Conservation (phyloP, 2,797 vertebrate genomes). For the Myotis myotis region DNA sequence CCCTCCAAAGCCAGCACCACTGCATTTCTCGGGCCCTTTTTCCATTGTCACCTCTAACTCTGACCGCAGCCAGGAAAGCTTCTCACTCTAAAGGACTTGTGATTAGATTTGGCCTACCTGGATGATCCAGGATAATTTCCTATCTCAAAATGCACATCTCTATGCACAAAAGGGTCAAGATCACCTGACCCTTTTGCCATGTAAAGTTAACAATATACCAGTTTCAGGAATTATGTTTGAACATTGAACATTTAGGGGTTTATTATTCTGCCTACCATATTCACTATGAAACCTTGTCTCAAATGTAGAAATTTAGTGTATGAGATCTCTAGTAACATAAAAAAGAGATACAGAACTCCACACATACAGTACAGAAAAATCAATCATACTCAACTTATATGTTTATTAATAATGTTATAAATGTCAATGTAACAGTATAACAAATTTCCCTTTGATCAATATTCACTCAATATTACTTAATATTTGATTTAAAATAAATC, state of each 20-base stretch:
- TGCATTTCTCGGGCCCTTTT: neutral
- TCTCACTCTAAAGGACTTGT: neutral
- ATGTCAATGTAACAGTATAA: neutral
- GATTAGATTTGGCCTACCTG: neutral
- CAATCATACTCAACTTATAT: neutral
- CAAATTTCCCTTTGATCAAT: neutral
- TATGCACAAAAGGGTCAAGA: neutral
- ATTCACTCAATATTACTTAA: neutral
- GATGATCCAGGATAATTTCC: neutral
- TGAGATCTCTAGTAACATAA: neutral
- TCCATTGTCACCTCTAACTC: neutral
- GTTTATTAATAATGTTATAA: neutral
- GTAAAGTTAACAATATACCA: neutral
- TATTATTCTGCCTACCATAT: neutral
- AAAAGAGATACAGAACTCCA: neutral
- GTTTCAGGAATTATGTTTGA: neutral
- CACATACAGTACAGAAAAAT: neutral
- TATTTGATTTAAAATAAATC: conserved; percentile 14
- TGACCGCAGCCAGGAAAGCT: fast-evolving
- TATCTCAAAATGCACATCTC: neutral
- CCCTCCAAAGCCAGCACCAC: neutral
- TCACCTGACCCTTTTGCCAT: neutral
- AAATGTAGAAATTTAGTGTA: neutral
- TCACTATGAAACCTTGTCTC: neutral
- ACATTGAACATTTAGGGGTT: neutral